phyloP scores from a whole-genome alignment of 2,113 vertebrate species.

The Callospermophilus lateralis region DNA sequence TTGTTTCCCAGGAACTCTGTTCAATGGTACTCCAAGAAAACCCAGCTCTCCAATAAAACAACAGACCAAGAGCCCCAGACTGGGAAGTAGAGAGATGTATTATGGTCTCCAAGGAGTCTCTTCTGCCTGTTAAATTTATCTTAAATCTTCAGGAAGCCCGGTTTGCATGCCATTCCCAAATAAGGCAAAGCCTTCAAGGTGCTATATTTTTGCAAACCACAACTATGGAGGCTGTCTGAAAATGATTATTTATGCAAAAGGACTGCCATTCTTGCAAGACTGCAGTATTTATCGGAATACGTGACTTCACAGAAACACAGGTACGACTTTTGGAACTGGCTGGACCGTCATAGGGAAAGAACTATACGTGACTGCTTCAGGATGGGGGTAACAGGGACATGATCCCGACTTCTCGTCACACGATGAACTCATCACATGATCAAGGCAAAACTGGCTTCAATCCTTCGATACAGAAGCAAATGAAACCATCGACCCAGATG shows the following conservation, averaged over 20 bases:
- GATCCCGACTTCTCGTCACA: not conserved
- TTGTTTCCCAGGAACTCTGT: not conserved
- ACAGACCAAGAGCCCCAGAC: not conserved
- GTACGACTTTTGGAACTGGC: not conserved
- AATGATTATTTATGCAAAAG: constrained; percentile 42
- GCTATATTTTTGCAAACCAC: constrained; percentile 28
- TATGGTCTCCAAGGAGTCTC: not conserved
- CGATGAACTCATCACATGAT: not conserved
- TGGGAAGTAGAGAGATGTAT: not conserved
- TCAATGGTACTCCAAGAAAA: constrained; percentile 25
- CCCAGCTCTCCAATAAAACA: not conserved
- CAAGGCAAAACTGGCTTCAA: not conserved
- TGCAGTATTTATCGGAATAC: not conserved
- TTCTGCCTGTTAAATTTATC: constrained; percentile 21
- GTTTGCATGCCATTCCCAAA: constrained; percentile 7
- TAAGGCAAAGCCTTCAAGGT: constrained; percentile 29
- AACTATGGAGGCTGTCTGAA: constrained; percentile 12
- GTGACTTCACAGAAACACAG: not conserved
- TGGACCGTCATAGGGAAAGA: not conserved
- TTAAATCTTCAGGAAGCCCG: not conserved
- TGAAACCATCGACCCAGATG: not conserved
- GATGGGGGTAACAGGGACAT: not conserved
- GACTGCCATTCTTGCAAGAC: not conserved
- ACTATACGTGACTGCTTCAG: not conserved
- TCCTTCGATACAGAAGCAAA: not conserved